Evolutionary conservation across 1,140 invertebrate species (phyloP), one percentile per base, ranked within the genome.

Genomic region (Drosophila prosaltans): DNA sequence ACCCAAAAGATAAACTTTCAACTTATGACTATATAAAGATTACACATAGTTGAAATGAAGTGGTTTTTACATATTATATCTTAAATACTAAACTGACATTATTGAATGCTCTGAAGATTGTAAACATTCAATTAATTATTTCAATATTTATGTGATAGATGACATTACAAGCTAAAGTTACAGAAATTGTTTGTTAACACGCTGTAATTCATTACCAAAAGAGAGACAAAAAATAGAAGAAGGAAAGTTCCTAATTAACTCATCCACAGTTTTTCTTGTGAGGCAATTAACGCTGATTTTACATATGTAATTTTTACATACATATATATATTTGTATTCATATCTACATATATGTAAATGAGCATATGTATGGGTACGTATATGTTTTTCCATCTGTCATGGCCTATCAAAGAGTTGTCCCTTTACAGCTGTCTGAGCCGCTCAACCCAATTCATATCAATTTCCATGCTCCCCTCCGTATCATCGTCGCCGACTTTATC

Each of bases 371-470:
- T 36, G 32, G 32, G 21, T 32, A 26, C 32, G 41, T 43, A 62
- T 36, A 72, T 76, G 51, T 51, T 62, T 61, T 60, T 72, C 62
- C 81, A 85, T 63, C 74, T 82, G 81, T 72, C 69, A 79, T 65
- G 73, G 67, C 68, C 81, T 66, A 80, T 80, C 81, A 84, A 69
- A 75, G 74, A 78, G 81, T 66, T 72, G 80, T 75, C 76, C 74
- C 68, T 58, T 61, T 81, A 68, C 76, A 83, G 80, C 70, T 75
- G 82, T 81, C 74, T 71, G 74, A 74, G 72, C 81, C 69, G 78
- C 75, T 82, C 64, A 68, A 61, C 77, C 65, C 75, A 82, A 85
- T 85, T 85, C 84, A 85, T 85, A 85, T 85, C 72, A 85, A 85
- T 85, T 85, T 88, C 60, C 60, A 71, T 72, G 41, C 59, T 10